Conservation (phyloP, 2,113 vertebrate species). For the human region DNA sequence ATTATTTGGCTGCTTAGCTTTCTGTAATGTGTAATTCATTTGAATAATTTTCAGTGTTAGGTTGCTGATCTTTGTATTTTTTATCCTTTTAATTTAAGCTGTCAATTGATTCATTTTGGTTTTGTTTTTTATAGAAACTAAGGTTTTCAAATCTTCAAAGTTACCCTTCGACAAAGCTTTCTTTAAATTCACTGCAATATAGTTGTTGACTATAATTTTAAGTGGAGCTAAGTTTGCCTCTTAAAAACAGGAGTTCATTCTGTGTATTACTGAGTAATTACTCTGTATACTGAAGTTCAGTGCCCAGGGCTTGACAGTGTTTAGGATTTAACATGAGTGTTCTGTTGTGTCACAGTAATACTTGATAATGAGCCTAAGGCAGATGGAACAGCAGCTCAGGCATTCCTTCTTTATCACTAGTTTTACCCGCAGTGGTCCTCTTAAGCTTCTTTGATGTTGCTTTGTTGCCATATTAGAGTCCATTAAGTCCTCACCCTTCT, state of each 20-base stretch:
- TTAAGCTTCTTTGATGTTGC: background rate
- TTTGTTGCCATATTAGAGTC: background rate
- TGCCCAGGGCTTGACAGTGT: background rate
- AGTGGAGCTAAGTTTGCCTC: background rate
- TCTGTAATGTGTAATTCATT: background rate
- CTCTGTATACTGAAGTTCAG: background rate
- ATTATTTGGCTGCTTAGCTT: background rate
- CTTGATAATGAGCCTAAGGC: background rate
- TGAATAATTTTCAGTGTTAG: constrained; percentile 39
- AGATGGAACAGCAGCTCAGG: background rate
- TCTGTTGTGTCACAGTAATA: background rate
- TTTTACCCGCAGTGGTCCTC: background rate
- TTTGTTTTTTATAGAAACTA: constrained; percentile 32
- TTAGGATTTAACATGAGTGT: background rate
- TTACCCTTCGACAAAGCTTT: background rate
- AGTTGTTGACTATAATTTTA: constrained; percentile 26
- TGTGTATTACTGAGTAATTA: background rate
- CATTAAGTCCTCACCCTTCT: background rate
- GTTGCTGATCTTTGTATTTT: background rate
- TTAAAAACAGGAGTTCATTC: constrained; percentile 44
- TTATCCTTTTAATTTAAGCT: constrained; percentile 10
- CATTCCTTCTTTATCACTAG: background rate
- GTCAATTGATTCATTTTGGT: constrained; percentile 12
- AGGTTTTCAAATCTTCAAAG: constrained; percentile 9
- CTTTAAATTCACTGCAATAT: background rate